phyloP scores from a whole-genome alignment of 2,888 invertebrate species.

The Mystacides longicornis region DNA sequence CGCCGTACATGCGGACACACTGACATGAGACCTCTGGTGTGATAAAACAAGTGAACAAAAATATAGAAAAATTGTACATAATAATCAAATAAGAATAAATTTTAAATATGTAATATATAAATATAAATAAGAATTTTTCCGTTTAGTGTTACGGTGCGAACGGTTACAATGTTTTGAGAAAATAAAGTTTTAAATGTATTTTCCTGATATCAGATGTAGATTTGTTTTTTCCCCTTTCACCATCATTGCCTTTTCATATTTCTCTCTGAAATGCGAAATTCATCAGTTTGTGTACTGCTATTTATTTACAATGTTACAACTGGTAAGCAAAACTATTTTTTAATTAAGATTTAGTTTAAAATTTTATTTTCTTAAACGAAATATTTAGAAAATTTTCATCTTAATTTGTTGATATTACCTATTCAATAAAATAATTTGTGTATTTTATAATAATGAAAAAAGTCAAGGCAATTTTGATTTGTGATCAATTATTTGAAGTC shows the following conservation, averaged over 20 bases:
- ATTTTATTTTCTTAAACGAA: too few relatives aligned
- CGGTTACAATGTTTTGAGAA: background rate
- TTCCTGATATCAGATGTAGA: background rate
- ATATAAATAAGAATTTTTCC: background rate
- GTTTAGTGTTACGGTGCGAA: background rate
- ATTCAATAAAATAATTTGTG: too few relatives aligned
- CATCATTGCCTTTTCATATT: background rate
- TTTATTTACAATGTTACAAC: conserved; percentile 18
- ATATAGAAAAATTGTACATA: background rate
- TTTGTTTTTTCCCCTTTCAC: background rate
- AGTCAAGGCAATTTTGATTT: too few relatives aligned
- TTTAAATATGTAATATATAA: background rate
- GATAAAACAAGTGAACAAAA: background rate
- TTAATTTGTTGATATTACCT: too few relatives aligned
- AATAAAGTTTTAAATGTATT: background rate
- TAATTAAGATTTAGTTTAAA: too few relatives aligned
- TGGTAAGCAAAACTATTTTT: conserved; percentile 10
- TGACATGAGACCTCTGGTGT: background rate
- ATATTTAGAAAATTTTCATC: too few relatives aligned
- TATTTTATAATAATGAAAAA: too few relatives aligned
- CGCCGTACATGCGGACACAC: conserved; percentile 14
- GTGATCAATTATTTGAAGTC: too few relatives aligned
- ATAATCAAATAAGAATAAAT: background rate
- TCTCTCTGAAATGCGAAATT: conserved; percentile 17
- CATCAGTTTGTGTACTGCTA: conserved; percentile 8